Conservation (phyloP, 2,888 invertebrate genomes). For the Trissoscelio sp. region DNA sequence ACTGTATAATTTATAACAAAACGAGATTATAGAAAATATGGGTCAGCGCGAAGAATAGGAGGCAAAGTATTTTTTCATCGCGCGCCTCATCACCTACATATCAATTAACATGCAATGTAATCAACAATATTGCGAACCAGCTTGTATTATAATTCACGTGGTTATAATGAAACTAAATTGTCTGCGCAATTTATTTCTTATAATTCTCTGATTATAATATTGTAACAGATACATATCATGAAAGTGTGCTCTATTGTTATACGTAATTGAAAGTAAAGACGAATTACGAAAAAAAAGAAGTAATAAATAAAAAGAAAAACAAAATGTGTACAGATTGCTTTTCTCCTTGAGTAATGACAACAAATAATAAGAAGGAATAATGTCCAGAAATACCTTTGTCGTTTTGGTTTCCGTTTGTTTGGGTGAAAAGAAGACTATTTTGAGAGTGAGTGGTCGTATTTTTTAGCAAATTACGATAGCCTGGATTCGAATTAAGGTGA, state of each 20-base stretch:
- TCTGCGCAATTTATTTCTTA: constrained; percentile 36
- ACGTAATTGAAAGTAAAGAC: constrained; percentile 56
- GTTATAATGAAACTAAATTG: constrained; percentile 45
- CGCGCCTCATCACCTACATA: constrained; percentile 78
- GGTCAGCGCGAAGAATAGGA: constrained; percentile 66
- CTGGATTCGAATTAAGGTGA: constrained; percentile 24
- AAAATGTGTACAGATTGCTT: constrained; percentile 52
- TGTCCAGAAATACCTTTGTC: constrained; percentile 1
- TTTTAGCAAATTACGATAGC: constrained; percentile 19
- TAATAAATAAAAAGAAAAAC: constrained; percentile 4
- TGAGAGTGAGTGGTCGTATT: constrained; percentile 25
- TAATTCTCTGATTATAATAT: constrained; percentile 54
- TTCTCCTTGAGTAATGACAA: constrained; percentile 20
- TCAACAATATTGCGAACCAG: constrained; percentile 74
- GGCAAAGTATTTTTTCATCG: constrained; percentile 66
- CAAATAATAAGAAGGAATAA: neutral
- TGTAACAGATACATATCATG: constrained; percentile 79
- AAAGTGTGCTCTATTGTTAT: constrained; percentile 76
- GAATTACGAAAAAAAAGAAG: constrained; percentile 17
- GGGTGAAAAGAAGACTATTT: constrained; percentile 11
- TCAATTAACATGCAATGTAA: constrained; percentile 78
- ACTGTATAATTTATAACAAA: constrained; percentile 61
- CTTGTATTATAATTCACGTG: constrained; percentile 67
- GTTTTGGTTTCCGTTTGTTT: constrained; percentile 25
- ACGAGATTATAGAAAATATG: constrained; percentile 56